Evolutionary conservation across 2,797 vertebrate genomes (phyloP), one percentile per base, ranked within the genome.

Genomic region (Danio tinwini): DNA sequence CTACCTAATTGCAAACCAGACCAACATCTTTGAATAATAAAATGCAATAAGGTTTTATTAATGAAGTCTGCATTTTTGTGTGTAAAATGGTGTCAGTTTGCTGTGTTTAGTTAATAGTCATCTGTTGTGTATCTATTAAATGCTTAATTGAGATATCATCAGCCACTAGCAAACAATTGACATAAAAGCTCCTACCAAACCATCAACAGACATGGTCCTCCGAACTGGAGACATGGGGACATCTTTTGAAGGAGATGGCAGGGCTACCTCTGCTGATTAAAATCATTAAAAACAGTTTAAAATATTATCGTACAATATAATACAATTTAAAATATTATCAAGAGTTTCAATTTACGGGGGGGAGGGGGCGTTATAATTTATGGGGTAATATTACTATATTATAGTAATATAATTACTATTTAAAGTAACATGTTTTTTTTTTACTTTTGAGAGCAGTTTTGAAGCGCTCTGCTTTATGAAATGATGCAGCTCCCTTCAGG

Each of bases 381-480:
- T n/a, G n/a, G n/a, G n/a, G n/a, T n/a, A n/a, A n/a, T n/a, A n/a
- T n/a, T n/a, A n/a, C n/a, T n/a, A n/a, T n/a, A n/a, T n/a, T n/a
- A n/a, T n/a, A n/a, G n/a, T n/a, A n/a, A n/a, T n/a, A n/a, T n/a
- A n/a, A n/a, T 29, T 29, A 29, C 1, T 29, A 16, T n/a, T 2
- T 2, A 1, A 5, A 45, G 5, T 6, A 42, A 56, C 7, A 58
- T 5, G 12, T 29, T 29, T n/a, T 39, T 6, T 39, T 88, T 93
- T 88, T 83, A 97, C 96, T 92, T 70, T 91, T 91, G 37, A 91
- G 91, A 1, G 81, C 0, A 0, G 50, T 62, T 84, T 85, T 92
- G 85, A 96, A 91, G 6, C 93, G 89, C 16, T 95, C 93, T 4
- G 93, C 86, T 62, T 91, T 95, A 58, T 94, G 94, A 88, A 97